Evolutionary conservation across 30 jellyfish, hydroid and myxozoan genomes (phyloP).

Genomic region (Mastigias papua): DNA sequence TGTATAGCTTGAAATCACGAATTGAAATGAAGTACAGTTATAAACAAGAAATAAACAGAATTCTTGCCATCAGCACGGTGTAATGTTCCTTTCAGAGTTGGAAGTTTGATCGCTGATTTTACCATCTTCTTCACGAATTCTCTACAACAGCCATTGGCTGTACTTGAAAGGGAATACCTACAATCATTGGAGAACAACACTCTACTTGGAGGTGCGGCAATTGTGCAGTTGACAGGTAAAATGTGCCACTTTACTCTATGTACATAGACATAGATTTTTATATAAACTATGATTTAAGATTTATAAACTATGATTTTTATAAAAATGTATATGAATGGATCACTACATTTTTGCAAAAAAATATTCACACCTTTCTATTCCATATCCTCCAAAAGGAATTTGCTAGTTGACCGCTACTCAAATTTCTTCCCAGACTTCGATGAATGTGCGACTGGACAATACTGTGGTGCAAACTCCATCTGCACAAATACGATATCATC

Average conservation of each 20-base stretch:
- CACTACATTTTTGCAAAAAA: too few relatives aligned
- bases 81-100: conserved; percentile 7
- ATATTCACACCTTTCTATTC: too few relatives aligned
- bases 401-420: neutral
- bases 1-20: too few relatives aligned
- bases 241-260: neutral
- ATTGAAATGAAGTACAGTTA: too few relatives aligned
- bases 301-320: too few relatives aligned
- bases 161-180: conserved; percentile 3
- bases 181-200: conserved; percentile 19
- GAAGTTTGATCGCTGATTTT: conserved; percentile 41
- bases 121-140: neutral
- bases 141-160: neutral
- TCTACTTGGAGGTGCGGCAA: neutral
- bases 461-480: conserved; percentile 42
- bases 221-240: conserved; percentile 19
- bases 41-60: too few relatives aligned
- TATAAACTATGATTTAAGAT: too few relatives aligned
- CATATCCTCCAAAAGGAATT: neutral
- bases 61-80: too few relatives aligned
- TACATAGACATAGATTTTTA: too few relatives aligned
- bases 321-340: too few relatives aligned
- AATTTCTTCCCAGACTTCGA: conserved; percentile 15
- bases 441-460: conserved; percentile 49
- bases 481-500: conserved; percentile 30